Conservation (phyloP, 1,140 invertebrate species). For the Luehdorfia chinensis region DNA sequence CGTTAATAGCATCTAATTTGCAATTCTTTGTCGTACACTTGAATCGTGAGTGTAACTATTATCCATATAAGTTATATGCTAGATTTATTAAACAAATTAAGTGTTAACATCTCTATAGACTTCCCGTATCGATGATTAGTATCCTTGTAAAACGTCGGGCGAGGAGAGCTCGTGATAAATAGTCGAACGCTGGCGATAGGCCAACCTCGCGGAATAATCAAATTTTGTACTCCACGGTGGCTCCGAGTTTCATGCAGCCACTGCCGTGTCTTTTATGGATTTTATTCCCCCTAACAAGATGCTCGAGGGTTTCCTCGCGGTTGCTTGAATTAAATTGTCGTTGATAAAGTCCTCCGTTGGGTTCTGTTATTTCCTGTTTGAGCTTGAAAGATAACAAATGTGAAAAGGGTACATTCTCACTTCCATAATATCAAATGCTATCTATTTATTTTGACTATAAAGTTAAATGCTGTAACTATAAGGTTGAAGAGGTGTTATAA, state of each 20-base stretch:
- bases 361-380: constrained; percentile 51
- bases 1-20: no score
- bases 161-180: constrained; percentile 66
- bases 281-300: constrained; percentile 72
- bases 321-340: constrained; percentile 71
- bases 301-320: constrained; percentile 56
- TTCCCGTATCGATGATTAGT: constrained; percentile 62
- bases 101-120: constrained; percentile 37
- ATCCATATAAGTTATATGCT: no score
- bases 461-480: no score
- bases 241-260: constrained; percentile 44
- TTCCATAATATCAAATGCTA: constrained; percentile 6
- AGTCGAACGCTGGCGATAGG: constrained; percentile 70
- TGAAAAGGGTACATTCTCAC: constrained; percentile 24
- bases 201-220: constrained; percentile 75
- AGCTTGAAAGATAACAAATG: constrained; percentile 40
- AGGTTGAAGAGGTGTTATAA: no score
- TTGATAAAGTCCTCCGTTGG: constrained; percentile 61
- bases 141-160: constrained; percentile 66
- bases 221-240: constrained; percentile 65
- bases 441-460: no score
- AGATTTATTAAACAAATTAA: no score
- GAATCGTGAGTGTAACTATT: no score
- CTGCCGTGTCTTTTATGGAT: constrained; percentile 71
- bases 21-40: no score